A percentile compares a stretch with the other conserved stretches of the same genome.
Evolutionary conservation across 2,888 invertebrate species (phyloP).

Genomic region (Andrena camellia): DNA sequence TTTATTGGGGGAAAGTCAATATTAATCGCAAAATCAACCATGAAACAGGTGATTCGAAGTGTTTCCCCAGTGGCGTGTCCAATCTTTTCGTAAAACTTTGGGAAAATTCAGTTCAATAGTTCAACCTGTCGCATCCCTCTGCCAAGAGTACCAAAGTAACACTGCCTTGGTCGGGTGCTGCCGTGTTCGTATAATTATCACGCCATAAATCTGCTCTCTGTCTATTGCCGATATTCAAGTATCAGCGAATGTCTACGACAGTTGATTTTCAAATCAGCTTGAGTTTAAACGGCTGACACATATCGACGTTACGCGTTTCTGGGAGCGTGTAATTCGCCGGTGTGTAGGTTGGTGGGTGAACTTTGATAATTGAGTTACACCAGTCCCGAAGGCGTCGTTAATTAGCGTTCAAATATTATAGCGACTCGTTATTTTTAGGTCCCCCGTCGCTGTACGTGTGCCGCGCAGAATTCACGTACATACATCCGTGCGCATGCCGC

Average conservation of each 20-base stretch:
- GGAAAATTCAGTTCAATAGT: neutral
- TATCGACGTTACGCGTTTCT: slow-evolving; percentile 23
- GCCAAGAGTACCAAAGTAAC: neutral
- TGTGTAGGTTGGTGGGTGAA: slow-evolving; percentile 7
- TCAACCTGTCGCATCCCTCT: neutral
- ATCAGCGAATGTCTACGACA: slow-evolving; percentile 22
- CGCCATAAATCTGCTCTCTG: slow-evolving; percentile 4
- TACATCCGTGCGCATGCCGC: neutral
- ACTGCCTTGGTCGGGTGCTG: slow-evolving; percentile 4
- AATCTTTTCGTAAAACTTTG: neutral
- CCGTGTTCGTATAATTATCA: slow-evolving; percentile 2
- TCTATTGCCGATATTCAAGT: slow-evolving; percentile 33
- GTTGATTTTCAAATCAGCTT: slow-evolving; percentile 32
- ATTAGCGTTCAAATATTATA: slow-evolving; percentile 13
- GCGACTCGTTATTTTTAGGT: neutral
- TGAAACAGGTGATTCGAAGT: too few relatives aligned
- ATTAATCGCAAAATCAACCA: too few relatives aligned
- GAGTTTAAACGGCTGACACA: slow-evolving; percentile 4
- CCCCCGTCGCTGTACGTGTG: neutral
- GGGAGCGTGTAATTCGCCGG: slow-evolving; percentile 7
- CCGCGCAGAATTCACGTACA: neutral
- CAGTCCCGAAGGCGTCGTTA: neutral
- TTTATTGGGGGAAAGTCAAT: too few relatives aligned
- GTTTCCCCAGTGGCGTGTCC: neutral
- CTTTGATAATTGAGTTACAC: slow-evolving; percentile 35